Conservation (phyloP, 2,888 invertebrate genomes). For the Dasysyrphus tricinctus region DNA sequence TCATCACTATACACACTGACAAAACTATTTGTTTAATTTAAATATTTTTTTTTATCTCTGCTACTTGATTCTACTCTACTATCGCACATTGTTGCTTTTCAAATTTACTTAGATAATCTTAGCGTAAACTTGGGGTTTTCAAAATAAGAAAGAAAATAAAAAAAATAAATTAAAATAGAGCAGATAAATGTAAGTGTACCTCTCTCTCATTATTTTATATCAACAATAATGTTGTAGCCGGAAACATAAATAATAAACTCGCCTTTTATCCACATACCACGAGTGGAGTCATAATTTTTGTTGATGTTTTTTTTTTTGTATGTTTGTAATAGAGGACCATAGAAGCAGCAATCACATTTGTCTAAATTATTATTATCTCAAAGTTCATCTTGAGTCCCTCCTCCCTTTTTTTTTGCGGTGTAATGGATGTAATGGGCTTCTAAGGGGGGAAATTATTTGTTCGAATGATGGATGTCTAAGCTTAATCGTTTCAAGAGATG, state of each 20-base stretch:
- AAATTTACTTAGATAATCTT: constrained; percentile 62
- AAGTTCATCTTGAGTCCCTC: constrained; percentile 69
- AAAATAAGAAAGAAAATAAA: constrained; percentile 11
- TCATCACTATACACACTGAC: neutral
- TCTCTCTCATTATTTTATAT: constrained; percentile 57
- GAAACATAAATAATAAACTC: constrained; percentile 71
- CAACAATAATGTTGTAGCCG: constrained; percentile 62
- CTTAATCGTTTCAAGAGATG: constrained; percentile 75
- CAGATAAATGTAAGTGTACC: constrained; percentile 41
- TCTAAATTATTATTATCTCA: constrained; percentile 74
- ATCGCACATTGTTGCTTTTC: constrained; percentile 49
- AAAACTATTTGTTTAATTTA: constrained; percentile 43
- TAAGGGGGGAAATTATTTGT: constrained; percentile 42
- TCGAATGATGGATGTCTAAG: constrained; percentile 70
- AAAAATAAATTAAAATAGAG: constrained; percentile 31
- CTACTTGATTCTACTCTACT: constrained; percentile 20
- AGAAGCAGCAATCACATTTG: constrained; percentile 68
- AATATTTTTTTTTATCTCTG: constrained; percentile 54
- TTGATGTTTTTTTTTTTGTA: constrained; percentile 17
- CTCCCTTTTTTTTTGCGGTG: constrained; percentile 29
- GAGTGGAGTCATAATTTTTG: constrained; percentile 53
- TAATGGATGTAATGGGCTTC: constrained; percentile 63
- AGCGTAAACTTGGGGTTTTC: constrained; percentile 33
- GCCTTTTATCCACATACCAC: constrained; percentile 61
- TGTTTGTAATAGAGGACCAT: constrained; percentile 35